Evolutionary conservation across 2,797 vertebrate species (phyloP).

Genomic region (Bothrops alternatus): DNA sequence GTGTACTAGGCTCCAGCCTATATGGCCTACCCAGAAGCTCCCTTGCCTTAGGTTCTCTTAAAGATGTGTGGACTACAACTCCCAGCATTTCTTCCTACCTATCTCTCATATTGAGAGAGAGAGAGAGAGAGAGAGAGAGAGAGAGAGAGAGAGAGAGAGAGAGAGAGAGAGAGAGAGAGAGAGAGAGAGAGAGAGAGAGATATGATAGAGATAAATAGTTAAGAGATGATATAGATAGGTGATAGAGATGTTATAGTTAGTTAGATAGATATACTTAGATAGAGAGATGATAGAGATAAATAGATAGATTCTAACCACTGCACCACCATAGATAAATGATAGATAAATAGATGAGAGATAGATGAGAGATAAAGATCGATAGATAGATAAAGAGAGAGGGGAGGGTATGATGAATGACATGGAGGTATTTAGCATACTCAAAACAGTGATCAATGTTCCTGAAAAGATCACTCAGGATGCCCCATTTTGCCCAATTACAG

Average conservation of each 20-base stretch:
- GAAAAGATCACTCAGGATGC: neutral
- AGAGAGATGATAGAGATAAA: no score
- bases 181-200: no score
- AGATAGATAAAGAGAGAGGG: neutral
- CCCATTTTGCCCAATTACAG: no score
- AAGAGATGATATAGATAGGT: no score
- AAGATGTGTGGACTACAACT: neutral
- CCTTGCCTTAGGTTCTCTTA: neutral
- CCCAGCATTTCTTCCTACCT: neutral
- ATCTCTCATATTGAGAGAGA: neutral
- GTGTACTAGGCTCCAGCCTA: neutral
- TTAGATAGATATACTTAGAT: no score
- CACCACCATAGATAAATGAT: no score
- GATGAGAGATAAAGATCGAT: neutral
- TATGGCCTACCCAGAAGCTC: neutral
- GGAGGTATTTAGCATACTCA: neutral
- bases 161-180: no score
- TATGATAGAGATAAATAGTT: no score
- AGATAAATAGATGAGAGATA: no score
- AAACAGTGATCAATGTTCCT: neutral
- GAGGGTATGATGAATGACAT: neutral
- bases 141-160: no score
- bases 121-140: neutral
- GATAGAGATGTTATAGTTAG: no score
- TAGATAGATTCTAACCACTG: no score